Percentiles rank a stretch among this genome's conserved stretches.
These are phyloP conservation scores for Leptosomus discolor DNA, from an alignment of 2,113 vertebrate species.

Conservation along the genomic window DNA sequence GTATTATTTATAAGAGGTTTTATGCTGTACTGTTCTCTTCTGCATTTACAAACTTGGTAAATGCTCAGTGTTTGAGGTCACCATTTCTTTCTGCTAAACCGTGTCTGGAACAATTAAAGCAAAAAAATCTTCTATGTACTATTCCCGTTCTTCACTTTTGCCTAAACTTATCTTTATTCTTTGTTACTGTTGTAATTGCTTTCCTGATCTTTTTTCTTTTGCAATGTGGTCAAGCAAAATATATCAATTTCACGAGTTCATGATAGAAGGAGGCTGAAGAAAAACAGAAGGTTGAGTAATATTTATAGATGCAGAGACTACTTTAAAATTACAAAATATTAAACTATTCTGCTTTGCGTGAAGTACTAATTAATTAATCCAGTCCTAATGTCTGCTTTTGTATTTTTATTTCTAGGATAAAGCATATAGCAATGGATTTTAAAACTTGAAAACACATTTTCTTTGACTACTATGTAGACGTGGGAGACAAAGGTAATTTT, in stretches of 20 bases:
- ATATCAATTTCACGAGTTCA: not conserved
- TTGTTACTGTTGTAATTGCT: not conserved
- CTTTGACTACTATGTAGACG: not conserved
- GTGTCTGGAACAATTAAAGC: not conserved
- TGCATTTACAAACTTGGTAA: not conserved
- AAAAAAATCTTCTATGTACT: not conserved
- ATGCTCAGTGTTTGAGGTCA: not conserved
- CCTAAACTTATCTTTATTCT: not conserved
- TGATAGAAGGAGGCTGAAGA: not conserved
- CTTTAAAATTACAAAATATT: not conserved
- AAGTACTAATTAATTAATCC: not conserved
- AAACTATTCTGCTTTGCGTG: not conserved
- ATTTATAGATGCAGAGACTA: not conserved
- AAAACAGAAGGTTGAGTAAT: not conserved
- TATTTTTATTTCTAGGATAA: not conserved
- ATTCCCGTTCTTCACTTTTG: not conserved
- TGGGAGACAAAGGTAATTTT: not conserved
- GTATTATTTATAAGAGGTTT: not conserved
- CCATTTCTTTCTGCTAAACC: not conserved
- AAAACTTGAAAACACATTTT: not conserved
- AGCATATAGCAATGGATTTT: not conserved
- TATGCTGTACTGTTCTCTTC: not conserved
- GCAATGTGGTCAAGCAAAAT: not conserved
- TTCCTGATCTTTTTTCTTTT: not conserved
- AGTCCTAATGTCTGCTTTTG: not conserved